Evolutionary conservation across 2,113 vertebrate genomes (phyloP), one percentile per base, ranked within the genome.

Genomic region (Coreoperca whiteheadi): DNA sequence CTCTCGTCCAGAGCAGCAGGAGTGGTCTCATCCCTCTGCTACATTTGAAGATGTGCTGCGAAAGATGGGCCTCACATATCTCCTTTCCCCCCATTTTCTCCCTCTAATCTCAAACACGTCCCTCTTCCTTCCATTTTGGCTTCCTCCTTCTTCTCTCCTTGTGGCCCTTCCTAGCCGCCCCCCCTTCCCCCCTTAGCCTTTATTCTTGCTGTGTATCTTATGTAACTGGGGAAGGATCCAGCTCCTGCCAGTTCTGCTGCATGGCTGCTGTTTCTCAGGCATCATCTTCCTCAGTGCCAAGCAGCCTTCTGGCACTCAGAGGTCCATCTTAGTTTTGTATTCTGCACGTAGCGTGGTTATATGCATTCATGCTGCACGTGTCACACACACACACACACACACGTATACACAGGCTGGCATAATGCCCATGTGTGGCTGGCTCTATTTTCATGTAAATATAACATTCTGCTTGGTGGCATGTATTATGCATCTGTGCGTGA

Each of bases 191-290:
- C 63, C 20, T 28, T 56, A 32, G 80, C 85, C 70, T 89, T 84
- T 87, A 84, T 90, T 92, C 85, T 82, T 77, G 64, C 83, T 79
- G 87, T 88, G 87, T 76, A 77, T 95, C 94, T 95, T 95, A 94
- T 92, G 91, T 95, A 95, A 95, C 87, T 21, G 65, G 66, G 74
- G 85, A 84, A 78, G 66, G 67, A 92, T 92, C 90, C 88, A 93
- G 92, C 91, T 73, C 39, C 68, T 83, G 82, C 92, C 90, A 92
- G 91, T 92, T 94, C 87, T 94, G 85, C 86, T 88, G 91, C 87
- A 93, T 84, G 89, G 83, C 88, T 90, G 87, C 88, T 85, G 83
- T 73, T 85, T 87, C 87, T 89, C 78, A 51, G 65, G 67, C 71
- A 85, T 89, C 91, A 51, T 86, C 77, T 84, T 83, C 84, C 63